Conservation (phyloP, 2,113 vertebrate species). For the Pelecanus crispus region DNA sequence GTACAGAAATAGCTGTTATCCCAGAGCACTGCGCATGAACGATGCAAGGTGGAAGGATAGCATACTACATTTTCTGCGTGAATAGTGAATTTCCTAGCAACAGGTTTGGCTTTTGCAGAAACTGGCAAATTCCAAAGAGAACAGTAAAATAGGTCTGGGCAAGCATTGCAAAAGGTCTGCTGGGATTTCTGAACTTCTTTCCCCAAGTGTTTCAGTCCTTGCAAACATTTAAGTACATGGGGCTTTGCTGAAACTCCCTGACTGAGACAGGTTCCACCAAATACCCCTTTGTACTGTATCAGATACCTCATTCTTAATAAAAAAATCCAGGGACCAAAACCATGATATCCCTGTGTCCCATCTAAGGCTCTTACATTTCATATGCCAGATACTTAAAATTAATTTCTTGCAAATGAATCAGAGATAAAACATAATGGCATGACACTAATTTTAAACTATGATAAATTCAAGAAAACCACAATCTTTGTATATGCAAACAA, state of each 20-base stretch:
- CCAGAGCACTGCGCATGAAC: background rate
- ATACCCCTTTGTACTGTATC: background rate
- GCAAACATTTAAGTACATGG: background rate
- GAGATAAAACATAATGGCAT: background rate
- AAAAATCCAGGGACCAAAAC: background rate
- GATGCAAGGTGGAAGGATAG: background rate
- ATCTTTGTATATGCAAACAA: background rate
- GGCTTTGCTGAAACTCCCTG: background rate
- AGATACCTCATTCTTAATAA: background rate
- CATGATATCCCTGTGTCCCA: background rate
- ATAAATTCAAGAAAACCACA: background rate
- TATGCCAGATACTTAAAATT: background rate
- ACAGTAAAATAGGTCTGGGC: background rate
- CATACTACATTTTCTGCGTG: background rate
- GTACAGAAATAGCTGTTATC: background rate
- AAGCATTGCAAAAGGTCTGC: background rate
- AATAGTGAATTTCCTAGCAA: background rate
- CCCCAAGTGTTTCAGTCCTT: background rate
- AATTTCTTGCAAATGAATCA: background rate
- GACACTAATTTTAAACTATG: background rate
- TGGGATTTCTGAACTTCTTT: background rate
- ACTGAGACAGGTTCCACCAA: background rate
- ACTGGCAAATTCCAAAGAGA: background rate
- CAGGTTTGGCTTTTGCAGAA: slow-evolving; percentile 7
- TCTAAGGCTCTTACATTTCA: background rate